These are phyloP conservation scores for Protobothrops flavoviridis DNA, from an alignment of 2,113 vertebrate species.

Conservation along the genomic window DNA sequence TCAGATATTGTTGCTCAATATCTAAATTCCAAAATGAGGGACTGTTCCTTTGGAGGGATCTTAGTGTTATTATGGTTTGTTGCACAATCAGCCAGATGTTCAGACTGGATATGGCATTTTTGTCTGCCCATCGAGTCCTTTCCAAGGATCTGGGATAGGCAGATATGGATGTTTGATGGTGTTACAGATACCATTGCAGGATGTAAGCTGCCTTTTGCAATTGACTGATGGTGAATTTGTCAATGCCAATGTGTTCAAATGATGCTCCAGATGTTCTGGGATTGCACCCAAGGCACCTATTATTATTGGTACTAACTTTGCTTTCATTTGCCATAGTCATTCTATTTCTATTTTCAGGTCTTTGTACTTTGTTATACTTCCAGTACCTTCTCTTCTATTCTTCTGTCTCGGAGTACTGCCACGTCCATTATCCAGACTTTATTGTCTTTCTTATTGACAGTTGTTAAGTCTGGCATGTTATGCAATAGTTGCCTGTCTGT, in stretches of 20 bases:
- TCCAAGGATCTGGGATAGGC: no score
- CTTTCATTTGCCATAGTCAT: not conserved
- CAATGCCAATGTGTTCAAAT: not conserved
- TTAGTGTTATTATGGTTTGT: not conserved
- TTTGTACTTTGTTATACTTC: no score
- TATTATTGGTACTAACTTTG: not conserved
- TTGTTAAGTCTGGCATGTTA: no score
- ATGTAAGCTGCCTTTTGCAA: not conserved
- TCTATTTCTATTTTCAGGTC: not conserved
- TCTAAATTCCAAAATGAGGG: no score
- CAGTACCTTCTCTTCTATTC: no score
- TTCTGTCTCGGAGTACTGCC: no score
- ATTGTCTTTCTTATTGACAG: no score
- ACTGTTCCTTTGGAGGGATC: no score
- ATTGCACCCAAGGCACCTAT: not conserved
- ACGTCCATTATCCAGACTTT: no score
- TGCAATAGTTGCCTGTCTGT: no score
- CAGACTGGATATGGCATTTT: not conserved
- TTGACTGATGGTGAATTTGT: not conserved
- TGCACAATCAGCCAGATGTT: not conserved
- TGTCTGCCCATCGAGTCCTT: not conserved
- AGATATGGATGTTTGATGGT: no score
- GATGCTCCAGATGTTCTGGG: not conserved
- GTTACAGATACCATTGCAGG: not conserved
- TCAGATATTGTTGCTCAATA: no score